A percentile compares a stretch with the other conserved stretches of the same genome.
Conservation (phyloP, 1,140 invertebrate species). For the Proales similis region DNA sequence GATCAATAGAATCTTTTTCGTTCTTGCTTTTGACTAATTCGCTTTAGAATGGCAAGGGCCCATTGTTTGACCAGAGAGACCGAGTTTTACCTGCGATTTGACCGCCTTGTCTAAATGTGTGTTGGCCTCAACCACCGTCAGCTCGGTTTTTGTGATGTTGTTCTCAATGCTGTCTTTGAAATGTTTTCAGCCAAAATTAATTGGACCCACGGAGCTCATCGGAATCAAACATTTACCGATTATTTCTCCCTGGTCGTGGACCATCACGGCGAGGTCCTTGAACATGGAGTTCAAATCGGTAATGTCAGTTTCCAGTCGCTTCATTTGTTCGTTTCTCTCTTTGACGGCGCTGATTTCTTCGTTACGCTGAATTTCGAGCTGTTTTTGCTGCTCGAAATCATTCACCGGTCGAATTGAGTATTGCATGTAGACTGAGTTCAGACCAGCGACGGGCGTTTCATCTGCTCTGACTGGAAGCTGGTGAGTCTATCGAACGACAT, state of each 20-base stretch:
- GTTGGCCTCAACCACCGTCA: not conserved
- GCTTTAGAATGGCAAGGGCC: not conserved
- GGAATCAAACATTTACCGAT: not conserved
- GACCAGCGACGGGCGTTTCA: not conserved
- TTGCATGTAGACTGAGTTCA: not conserved
- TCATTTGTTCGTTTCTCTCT: slow-evolving; percentile 26
- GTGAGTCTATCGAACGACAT: not conserved
- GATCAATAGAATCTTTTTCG: slow-evolving; percentile 9
- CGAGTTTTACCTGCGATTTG: slow-evolving; percentile 7
- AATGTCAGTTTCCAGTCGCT: slow-evolving; percentile 35
- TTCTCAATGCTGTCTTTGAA: slow-evolving; percentile 31
- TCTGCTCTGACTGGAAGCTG: not conserved
- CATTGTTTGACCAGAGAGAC: no score
- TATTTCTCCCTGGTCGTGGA: slow-evolving; percentile 36
- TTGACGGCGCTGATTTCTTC: slow-evolving; percentile 9
- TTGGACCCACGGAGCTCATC: not conserved
- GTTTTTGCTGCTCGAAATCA: not conserved
- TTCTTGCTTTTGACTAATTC: slow-evolving; percentile 23
- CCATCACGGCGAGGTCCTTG: slow-evolving; percentile 37
- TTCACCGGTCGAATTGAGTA: not conserved
- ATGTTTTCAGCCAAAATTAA: not conserved
- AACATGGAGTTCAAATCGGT: slow-evolving; percentile 36
- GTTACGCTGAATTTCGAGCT: slow-evolving; percentile 1
- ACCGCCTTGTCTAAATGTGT: not conserved
- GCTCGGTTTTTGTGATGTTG: slow-evolving; percentile 29